Evolutionary conservation across 1,140 invertebrate genomes (phyloP), one percentile per base, ranked within the genome.

Genomic region (Luehdorfia chinensis): DNA sequence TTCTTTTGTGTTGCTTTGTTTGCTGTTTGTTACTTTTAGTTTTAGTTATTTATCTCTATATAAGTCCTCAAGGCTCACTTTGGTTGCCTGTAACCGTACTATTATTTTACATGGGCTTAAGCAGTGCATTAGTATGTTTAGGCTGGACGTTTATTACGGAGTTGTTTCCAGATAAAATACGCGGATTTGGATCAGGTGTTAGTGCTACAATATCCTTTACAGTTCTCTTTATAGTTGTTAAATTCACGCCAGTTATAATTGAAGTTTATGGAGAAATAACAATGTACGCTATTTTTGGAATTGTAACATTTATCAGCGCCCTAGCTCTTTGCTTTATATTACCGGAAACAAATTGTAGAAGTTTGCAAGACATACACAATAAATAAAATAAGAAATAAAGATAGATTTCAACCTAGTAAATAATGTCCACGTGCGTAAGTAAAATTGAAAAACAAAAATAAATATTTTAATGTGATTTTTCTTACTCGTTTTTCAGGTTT

Each of bases 271-370:
- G 73, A 13, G 58, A 54, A 9, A 33, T 45, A 31, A 51, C 43
- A 3, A 49, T 66, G 37, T 68, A 66, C 23, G 49, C 47, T 9
- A 25, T 36, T n/a, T 66, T 43, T 55, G 69, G 55, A 6, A 27
- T 43, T 16, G 15, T 63, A 2, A 58, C 58, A 5, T 43, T 88
- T 16, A 12, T 87, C 16, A 87, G 88, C 31, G 55, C 86, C 18
- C 47, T 90, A 9, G 70, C 90, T 44, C 55, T 90, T 11, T 85
- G 66, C 15, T 83, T 90, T 52, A 66, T 89, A 7, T 67, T 92
- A 13, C 91, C 91, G 2, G 90, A 92, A 70, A 92, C 90, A 0
- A 90, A 90, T 61, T 90, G 89, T 0, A 85, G 84, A 44, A 87
- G 64, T 7, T 71, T 91, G 43, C 89, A 90, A 44, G 89, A 91